phyloP scores from a whole-genome alignment of 2,797 vertebrate species.

The Acomys russatus region DNA sequence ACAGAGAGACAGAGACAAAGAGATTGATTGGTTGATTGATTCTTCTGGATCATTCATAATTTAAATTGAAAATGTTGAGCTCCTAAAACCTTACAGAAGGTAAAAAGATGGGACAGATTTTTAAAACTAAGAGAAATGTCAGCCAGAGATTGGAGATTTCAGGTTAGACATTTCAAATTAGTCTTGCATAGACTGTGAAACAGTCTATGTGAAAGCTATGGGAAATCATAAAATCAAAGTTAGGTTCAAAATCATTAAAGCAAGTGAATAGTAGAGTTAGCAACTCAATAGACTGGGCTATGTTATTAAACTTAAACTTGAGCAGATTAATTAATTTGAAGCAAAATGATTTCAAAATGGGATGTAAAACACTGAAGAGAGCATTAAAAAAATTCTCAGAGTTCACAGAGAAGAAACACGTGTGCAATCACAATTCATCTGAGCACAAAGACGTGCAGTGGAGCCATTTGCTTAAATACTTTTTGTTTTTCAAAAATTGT shows the following conservation, averaged over 20 bases:
- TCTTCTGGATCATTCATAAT: background rate
- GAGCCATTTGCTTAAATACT: background rate
- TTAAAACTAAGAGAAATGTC: background rate
- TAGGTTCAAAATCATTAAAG: background rate
- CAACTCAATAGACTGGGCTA: background rate
- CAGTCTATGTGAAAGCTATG: background rate
- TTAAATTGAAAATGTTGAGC: background rate
- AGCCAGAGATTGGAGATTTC: background rate
- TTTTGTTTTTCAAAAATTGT: background rate
- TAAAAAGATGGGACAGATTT: background rate
- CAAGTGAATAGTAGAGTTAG: background rate
- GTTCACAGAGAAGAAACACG: background rate
- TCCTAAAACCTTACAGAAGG: background rate
- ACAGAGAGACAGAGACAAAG: too few relatives aligned
- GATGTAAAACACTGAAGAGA: background rate
- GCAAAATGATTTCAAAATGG: background rate
- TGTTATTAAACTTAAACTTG: background rate
- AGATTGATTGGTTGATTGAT: too few relatives aligned
- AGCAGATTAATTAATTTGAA: background rate
- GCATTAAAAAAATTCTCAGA: background rate
- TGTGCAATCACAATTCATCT: background rate
- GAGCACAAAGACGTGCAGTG: background rate
- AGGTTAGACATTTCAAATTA: background rate
- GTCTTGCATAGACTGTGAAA: background rate
- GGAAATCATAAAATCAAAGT: background rate